Base-by-base conservation (phyloP, 2,888 invertebrate species). In the Epinotia bilunana region DNA sequence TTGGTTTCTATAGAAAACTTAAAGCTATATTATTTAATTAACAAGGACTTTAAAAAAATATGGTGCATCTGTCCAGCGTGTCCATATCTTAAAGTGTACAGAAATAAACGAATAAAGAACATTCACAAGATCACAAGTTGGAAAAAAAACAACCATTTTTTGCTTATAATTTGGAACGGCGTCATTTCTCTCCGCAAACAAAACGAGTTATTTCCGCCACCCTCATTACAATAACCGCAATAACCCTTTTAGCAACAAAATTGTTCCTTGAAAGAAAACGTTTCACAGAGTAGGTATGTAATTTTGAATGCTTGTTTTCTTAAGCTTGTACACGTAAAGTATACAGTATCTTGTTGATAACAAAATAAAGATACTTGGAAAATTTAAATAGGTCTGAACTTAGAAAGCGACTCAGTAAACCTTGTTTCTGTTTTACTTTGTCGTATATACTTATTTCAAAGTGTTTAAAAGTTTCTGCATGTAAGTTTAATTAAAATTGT, bases 221-320 rank as follows among this genome's bases (percentile, higher is more conserved):
- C 16, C 61, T 61, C n/a, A 61, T 61, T 61, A 33, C 33, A 61
- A 61, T 61, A 61, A 61, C 61, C 61, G n/a, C 33, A 61, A 61
- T 61, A 61, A 61, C 61, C 61, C 33, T 61, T 61, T 28, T 33
- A n/a, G 61, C 61, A n/a, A 57, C 33, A 9, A 61, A 33, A 61
- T 61, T 61, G 61, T 61, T 61, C 33, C 61, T 1, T 28, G n/a
- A 61, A 60, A 61, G 61, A 61, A 61, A 61, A 61, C 33, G n/a
- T 33, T 61, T 16, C 33, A n/a, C 33, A 28, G 28, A 60, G 28
- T 58, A 23, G 23, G 23, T 13, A 61, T 33, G 61, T 61, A 33
- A 61, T 33, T 33, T 33, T n/a, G 33, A 58, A 13, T 33, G 61
- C 61, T 61, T 61, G 61, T 61, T 61, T 61, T 33, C 61, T 61